Conservation (phyloP, 2,113 vertebrate genomes). For the Microcebus tavaratra region DNA sequence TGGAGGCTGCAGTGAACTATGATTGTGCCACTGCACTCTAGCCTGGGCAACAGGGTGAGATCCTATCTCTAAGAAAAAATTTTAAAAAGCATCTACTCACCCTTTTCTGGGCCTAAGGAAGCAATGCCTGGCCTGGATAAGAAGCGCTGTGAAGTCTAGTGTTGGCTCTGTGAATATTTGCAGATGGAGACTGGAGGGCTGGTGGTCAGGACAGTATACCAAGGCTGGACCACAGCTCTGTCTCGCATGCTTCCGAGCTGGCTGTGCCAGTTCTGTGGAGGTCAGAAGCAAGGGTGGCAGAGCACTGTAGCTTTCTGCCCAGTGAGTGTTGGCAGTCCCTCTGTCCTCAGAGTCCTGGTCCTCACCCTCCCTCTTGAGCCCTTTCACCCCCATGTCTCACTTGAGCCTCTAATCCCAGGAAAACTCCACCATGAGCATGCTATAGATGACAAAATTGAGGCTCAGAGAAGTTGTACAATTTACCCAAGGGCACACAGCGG, state of each 20-base stretch:
- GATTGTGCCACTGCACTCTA: too few species aligned
- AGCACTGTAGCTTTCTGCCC: background rate
- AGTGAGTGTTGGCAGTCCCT: too few species aligned
- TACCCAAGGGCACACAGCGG: background rate
- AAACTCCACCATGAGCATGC: accelerated
- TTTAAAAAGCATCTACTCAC: too few species aligned
- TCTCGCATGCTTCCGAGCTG: background rate
- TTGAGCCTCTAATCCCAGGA: background rate
- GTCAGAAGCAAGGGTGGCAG: background rate
- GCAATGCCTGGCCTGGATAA: background rate
- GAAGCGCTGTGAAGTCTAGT: too few species aligned
- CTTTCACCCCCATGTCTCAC: background rate
- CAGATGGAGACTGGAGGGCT: accelerated
- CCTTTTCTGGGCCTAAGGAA: background rate
- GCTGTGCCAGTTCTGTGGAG: accelerated
- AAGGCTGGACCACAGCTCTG: accelerated
- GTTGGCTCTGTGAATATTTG: accelerated
- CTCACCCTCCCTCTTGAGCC: too few species aligned
- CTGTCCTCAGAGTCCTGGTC: accelerated
- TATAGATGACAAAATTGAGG: background rate
- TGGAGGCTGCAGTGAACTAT: too few species aligned
- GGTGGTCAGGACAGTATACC: accelerated
- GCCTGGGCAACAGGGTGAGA: too few species aligned
- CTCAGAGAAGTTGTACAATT: background rate
- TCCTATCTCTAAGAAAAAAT: too few species aligned